Evolutionary conservation across 2,888 invertebrate genomes (phyloP), one percentile per base, ranked within the genome.

Genomic region (Lithosia quadra): DNA sequence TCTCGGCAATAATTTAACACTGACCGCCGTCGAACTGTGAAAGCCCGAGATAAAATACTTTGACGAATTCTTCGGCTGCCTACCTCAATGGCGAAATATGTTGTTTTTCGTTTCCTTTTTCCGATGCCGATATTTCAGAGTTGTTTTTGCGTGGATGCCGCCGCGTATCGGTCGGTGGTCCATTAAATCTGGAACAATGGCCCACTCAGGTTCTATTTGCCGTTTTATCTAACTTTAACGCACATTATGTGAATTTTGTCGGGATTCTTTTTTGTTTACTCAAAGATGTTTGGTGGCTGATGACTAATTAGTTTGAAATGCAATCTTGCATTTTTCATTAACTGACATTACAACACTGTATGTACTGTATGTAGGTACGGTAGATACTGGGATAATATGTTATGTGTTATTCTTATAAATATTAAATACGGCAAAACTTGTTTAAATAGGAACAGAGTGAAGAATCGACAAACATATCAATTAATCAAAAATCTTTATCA

Each of bases 181-280:
- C 94, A 92, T 93, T 92, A 92, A 90, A 82, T 75, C 73, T 88
- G 88, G 91, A 92, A 94, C 94, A 94, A 94, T 93, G 91, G 92
- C 71, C 90, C 90, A 88, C 92, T 92, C 88, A 85, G 86, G 84
- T 89, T 90, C 90, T 92, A 91, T 92, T 92, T 89, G 90, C 90
- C 86, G 87, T 88, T 92, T 93, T 92, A 93, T 93, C 93, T 91
- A 90, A 89, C 86, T 92, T 90, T 92, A 88, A 92, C 92, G 90
- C 90, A 91, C 88, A 90, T 92, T 91, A 92, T 90, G 92, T 92
- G 91, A 90, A 89, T 90, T 91, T 88, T 88, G 89, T 84, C 90
- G 90, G 89, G 80, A 84, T 78, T n/a, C 49, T 86, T 89, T 90
- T 87, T 79, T 84, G 79, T 83, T 74, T 79, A 55, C 75, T 81